These are phyloP conservation scores for Atlantisia rogersi DNA, from an alignment of 2,113 vertebrate species.

Conservation along the genomic window DNA sequence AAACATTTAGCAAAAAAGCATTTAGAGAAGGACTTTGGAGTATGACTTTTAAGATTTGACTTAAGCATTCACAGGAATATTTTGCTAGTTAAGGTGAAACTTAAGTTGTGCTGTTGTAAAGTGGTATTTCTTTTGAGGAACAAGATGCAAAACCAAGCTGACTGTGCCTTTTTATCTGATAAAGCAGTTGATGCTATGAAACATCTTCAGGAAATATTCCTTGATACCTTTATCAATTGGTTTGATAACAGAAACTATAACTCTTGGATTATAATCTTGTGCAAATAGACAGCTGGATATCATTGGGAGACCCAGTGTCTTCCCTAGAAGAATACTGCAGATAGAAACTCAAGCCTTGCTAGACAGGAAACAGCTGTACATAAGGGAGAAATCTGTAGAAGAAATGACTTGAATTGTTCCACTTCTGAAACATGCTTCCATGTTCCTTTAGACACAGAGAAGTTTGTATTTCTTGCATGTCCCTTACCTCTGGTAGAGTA, in stretches of 20 bases:
- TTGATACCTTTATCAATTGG: not conserved
- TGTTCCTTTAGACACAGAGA: not conserved
- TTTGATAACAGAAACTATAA: not conserved
- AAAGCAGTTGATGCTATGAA: not conserved
- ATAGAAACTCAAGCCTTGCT: not conserved
- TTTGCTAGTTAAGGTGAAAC: not conserved
- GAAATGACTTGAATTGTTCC: not conserved
- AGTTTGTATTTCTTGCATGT: not conserved
- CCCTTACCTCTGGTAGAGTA: not conserved
- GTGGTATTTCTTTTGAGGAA: not conserved
- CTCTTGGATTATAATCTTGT: not conserved
- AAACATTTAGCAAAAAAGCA: not conserved
- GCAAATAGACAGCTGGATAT: not conserved
- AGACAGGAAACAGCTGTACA: not conserved
- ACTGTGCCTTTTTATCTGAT: not conserved
- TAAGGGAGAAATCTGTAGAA: not conserved
- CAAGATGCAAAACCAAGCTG: not conserved
- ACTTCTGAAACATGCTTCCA: not conserved
- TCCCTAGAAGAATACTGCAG: not conserved
- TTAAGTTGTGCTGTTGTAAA: not conserved
- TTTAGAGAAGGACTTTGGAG: not conserved
- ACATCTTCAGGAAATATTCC: not conserved
- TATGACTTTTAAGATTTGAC: not conserved
- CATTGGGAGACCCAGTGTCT: not conserved
- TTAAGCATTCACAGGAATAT: not conserved